Base-by-base conservation (phyloP, 2,113 vertebrate genomes). In the Melospiza melodia region DNA sequence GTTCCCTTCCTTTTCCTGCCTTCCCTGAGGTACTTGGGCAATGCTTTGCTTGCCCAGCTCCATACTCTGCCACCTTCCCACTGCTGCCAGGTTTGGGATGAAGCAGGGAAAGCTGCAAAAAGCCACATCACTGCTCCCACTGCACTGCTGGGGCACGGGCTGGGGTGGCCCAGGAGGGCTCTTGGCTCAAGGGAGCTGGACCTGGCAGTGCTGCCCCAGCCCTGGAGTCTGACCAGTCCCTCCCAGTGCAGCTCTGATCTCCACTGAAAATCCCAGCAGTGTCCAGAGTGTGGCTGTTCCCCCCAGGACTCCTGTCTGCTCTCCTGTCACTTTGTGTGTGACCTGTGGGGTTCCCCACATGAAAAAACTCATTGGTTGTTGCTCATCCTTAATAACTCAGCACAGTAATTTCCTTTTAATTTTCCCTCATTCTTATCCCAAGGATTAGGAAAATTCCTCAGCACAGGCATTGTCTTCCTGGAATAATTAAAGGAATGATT, bases 261-360 rank as follows among this genome's bases (percentile, higher is more conserved):
- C 87, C 74, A 69, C 59, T 84, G 73, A 51, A 41, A 84, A n/a
- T 43, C 1, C 10, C 67, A 82, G 67, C 75, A 21, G 52, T 74
- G 72, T 67, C 80, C 86, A 68, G 84, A 30, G 92, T 12, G 59
- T 58, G 90, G 84, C 93, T 97, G 76, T 75, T 95, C 93, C 87
- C 41, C 18, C 28, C 54, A 15, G 19, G 23, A 6, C 73, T 89
- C 43, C 87, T 87, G 89, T 30, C 62, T 92, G 67, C 51, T 72
- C 88, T 96, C 67, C 58, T 59, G n/a, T 17, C 58, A 4, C 35
- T 78, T 22, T 44, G 17, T 4, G 13, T 2, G 1, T 4, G 4
- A 5, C 0, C 0, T 39, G 12, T 17, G 63, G 49, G 44, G 1
- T 37, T 21, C 37, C 28, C 37, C 52, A 30, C 28, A 54, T 11